Percentiles rank a stretch among this genome's conserved stretches.
Evolutionary conservation across 2,888 invertebrate genomes (phyloP).

Genomic region (Baccha elongata): DNA sequence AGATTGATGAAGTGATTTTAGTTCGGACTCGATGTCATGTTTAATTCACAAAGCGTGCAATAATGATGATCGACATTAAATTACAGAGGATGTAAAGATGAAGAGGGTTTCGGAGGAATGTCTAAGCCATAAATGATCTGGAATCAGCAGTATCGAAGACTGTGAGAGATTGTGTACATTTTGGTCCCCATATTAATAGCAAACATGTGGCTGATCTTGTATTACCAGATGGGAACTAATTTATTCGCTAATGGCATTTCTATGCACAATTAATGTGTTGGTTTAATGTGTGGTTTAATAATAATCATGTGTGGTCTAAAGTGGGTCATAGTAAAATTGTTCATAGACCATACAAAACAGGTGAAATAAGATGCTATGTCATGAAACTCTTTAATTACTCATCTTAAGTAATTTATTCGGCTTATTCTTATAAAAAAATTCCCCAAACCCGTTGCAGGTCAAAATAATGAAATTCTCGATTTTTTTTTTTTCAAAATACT

Average conservation of each 20-base stretch:
- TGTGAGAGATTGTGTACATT: conserved; percentile 64
- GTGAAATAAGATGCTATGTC: no score
- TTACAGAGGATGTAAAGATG: conserved; percentile 7
- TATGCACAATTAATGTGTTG: conserved; percentile 15
- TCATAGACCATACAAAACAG: neutral
- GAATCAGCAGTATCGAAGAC: conserved; percentile 15
- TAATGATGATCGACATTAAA: conserved; percentile 68
- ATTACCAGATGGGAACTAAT: conserved; percentile 47
- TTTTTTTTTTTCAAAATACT: no score
- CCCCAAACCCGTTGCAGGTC: no score
- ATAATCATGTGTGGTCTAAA: conserved; percentile 17
- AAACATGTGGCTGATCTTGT: conserved; percentile 59
- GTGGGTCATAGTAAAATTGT: conserved; percentile 10
- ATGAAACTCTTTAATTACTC: no score
- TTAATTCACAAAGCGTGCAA: conserved; percentile 58
- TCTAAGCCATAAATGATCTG: conserved; percentile 29
- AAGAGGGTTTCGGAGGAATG: neutral
- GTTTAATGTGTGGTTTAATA: conserved; percentile 9
- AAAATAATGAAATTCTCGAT: no score
- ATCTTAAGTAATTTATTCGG: no score
- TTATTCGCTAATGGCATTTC: conserved; percentile 27
- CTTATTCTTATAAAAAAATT: no score
- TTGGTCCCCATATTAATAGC: conserved; percentile 49
- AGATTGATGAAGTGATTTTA: conserved; percentile 40
- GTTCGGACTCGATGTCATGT: conserved; percentile 47